Percentiles rank a stretch among this genome's conserved stretches.
These are phyloP conservation scores for Oophaga pumilio DNA, from an alignment of 2,113 vertebrate genomes.

Conservation along the genomic window DNA sequence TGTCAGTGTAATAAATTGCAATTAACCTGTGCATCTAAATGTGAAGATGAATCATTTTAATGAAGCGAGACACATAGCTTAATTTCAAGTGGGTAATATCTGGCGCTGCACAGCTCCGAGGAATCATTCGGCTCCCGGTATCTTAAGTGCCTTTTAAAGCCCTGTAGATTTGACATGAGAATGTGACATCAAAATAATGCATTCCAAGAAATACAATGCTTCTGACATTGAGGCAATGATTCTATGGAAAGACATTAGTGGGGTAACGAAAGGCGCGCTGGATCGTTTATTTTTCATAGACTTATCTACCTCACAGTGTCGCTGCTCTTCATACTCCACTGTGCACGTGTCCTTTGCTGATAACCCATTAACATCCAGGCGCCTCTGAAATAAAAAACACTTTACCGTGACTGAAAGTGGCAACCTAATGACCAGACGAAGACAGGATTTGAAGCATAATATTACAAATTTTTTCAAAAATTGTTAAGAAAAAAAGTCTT, in stretches of 20 bases:
- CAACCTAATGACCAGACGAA: neutral
- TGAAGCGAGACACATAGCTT: slow-evolving; percentile 55
- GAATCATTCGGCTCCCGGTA: slow-evolving; percentile 32
- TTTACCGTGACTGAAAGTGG: neutral
- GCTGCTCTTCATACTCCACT: slow-evolving; percentile 9
- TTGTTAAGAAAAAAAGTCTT: too few relatives aligned
- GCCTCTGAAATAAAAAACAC: neutral
- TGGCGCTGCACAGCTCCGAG: slow-evolving; percentile 43
- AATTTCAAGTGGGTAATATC: slow-evolving; percentile 56
- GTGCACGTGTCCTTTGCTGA: slow-evolving; percentile 18
- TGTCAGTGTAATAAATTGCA: slow-evolving; percentile 55
- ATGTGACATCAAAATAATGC: slow-evolving; percentile 56
- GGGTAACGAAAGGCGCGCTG: slow-evolving; percentile 39
- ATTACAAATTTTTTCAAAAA: neutral
- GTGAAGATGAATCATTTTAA: slow-evolving; percentile 58
- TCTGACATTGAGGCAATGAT: slow-evolving; percentile 56
- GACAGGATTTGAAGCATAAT: too few relatives aligned
- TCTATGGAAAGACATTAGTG: slow-evolving; percentile 58
- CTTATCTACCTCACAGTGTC: slow-evolving; percentile 44
- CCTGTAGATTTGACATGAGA: slow-evolving; percentile 52
- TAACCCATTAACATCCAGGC: neutral
- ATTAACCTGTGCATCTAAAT: slow-evolving; percentile 57
- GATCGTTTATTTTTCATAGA: slow-evolving; percentile 52
- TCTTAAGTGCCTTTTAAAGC: slow-evolving; percentile 54
- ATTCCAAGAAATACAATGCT: slow-evolving; percentile 59